Base-by-base conservation (phyloP, 2,113 vertebrate genomes). In the Marcusenius ussheri region DNA sequence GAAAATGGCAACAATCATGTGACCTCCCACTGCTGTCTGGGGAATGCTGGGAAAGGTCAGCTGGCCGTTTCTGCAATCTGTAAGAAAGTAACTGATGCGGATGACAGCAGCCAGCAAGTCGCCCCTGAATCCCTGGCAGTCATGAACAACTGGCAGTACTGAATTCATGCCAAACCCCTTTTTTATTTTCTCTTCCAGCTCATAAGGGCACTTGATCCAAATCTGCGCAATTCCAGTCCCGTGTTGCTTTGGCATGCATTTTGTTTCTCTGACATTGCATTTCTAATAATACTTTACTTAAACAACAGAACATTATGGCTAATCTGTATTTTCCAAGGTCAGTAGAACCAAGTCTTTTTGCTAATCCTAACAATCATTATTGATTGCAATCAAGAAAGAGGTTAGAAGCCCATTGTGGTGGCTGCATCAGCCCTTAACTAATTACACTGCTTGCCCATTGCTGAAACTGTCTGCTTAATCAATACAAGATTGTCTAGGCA, bases 341-440 rank as follows among this genome's bases (percentile, higher is more conserved):
- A 85, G 3, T 27, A 45, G 58, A 89, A 91, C 88, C 42, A 51
- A 85, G 87, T 66, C 90, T 91, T 86, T 85, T 74, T 86, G 58
- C 77, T 91, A 89, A 91, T 91, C 90, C 88, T 46, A 91, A 91
- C 87, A 83, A 91, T 88, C 90, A 45, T 35, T 88, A 89, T 89
- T 91, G 90, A 91, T 91, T 91, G 90, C 90, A 91, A 91, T 91
- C 90, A 91, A 89, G 90, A 50, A 89, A 91, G 80, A 89, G 80
- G 80, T 62, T 88, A 85, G 77, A 89, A 80, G 88, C 87, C 80
- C 24, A 51, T 86, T 88, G 46, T 56, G 77, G 56, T 49, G 31
- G 74, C 90, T 83, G 88, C 90, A 89, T 89, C 56, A 62, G 87
- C 87, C 90, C 88, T 66, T 85, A 89, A 84, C 53, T 91, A 91